Conservation (phyloP, 2,797 vertebrate species). For the Apogon hyalosoma region DNA sequence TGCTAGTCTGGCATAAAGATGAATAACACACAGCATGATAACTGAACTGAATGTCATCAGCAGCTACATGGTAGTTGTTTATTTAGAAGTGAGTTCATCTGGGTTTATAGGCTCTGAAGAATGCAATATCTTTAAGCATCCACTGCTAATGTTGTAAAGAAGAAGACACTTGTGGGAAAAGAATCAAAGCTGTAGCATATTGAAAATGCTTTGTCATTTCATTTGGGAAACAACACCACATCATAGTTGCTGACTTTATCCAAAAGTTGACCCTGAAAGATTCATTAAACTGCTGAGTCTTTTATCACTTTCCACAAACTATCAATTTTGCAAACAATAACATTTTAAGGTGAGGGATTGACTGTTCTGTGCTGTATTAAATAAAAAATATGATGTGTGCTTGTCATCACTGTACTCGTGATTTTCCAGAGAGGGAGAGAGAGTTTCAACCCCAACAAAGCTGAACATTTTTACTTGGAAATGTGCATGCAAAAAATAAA, state of each 20-base stretch:
- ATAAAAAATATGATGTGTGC: too few relatives aligned
- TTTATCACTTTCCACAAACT: not conserved
- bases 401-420: not conserved
- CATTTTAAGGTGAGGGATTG: too few relatives aligned
- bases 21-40: too few relatives aligned
- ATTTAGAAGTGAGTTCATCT: too few relatives aligned
- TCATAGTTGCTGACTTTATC: constrained; percentile 1
- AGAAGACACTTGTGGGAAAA: not conserved
- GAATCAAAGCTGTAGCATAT: not conserved
- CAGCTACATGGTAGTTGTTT: too few relatives aligned
- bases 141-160: not conserved
- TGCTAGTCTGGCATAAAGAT: too few relatives aligned
- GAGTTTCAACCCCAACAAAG: not conserved
- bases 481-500: not conserved
- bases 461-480: not conserved
- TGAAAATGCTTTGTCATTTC: not conserved
- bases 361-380: too few relatives aligned
- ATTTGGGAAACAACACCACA: not conserved
- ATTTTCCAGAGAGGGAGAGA: not conserved
- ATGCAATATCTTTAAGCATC: not conserved
- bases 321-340: too few relatives aligned
- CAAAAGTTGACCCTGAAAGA: not conserved
- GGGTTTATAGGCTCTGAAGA: not conserved
- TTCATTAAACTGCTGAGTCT: constrained; percentile 11
- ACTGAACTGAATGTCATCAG: too few relatives aligned